Conservation (phyloP, 2,113 vertebrate genomes). For the Porphyrio hochstetteri region DNA sequence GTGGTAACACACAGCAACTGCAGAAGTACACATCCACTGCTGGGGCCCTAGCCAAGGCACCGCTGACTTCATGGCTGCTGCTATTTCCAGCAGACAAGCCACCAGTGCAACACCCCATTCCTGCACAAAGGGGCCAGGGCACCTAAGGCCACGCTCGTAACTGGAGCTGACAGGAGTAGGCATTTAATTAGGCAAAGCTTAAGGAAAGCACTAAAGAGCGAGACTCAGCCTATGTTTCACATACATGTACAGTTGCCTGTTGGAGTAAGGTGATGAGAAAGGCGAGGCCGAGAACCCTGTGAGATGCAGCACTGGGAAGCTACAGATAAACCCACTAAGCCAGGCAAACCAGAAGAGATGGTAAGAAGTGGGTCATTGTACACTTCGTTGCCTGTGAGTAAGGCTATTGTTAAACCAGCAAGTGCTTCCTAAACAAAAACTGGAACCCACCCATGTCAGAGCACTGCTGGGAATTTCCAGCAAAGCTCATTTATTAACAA, state of each 20-base stretch:
- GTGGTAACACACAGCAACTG: neutral
- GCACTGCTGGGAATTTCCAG: fast-evolving
- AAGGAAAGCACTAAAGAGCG: neutral
- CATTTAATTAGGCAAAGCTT: neutral
- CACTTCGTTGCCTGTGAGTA: neutral
- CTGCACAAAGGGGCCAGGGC: fast-evolving
- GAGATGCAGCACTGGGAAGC: neutral
- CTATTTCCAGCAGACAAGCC: neutral
- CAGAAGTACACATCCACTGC: neutral
- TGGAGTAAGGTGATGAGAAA: neutral
- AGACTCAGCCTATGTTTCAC: neutral
- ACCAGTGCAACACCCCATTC: neutral
- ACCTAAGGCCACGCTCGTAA: neutral
- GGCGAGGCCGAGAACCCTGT: neutral
- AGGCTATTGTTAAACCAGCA: neutral
- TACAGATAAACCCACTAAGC: neutral
- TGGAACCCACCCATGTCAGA: neutral
- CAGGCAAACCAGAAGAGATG: neutral
- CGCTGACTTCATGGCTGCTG: neutral
- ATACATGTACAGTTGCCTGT: neutral
- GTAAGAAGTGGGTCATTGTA: fast-evolving
- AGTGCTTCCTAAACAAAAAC: neutral
- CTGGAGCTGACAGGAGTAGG: neutral
- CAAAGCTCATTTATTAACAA: neutral
- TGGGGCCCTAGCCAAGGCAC: neutral